A percentile compares a stretch with the other conserved stretches of the same genome.
phyloP scores from a whole-genome alignment of 2,888 invertebrate species.

The Dorcus hopei region DNA sequence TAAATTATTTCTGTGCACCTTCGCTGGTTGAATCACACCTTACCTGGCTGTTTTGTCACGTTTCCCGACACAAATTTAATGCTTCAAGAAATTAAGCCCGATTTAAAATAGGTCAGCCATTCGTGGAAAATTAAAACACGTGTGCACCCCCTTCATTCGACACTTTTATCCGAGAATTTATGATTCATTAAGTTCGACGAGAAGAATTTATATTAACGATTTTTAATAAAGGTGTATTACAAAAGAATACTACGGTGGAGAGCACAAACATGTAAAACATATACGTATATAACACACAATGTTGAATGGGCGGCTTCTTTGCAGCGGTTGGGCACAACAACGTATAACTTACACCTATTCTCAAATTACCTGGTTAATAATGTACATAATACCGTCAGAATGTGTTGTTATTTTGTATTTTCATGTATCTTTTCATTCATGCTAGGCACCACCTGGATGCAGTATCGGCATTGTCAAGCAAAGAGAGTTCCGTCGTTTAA shows the following conservation, averaged over 20 bases:
- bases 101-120: conserved; percentile 13
- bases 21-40: conserved; percentile 9
- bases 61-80: conserved; percentile 10
- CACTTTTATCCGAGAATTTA: neutral
- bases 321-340: conserved; percentile 29
- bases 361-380: conserved; percentile 47
- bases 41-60: conserved; percentile 14
- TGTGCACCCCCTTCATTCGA: neutral
- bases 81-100: conserved; percentile 10
- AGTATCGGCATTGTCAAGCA: conserved; percentile 5
- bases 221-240: too few relatives aligned
- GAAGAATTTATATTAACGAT: too few relatives aligned
- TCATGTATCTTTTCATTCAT: conserved; percentile 11
- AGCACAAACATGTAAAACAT: conserved; percentile 26
- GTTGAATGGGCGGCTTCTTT: conserved; percentile 37
- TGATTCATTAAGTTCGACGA: too few relatives aligned
- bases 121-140: neutral
- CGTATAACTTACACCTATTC: conserved; percentile 46
- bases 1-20: neutral
- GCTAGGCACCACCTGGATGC: conserved; percentile 17
- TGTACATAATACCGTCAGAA: conserved; percentile 37
- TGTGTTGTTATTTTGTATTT: conserved; percentile 34
- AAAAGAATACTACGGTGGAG: neutral
- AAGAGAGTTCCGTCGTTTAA: conserved; percentile 1
- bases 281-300: conserved; percentile 21